Evolutionary conservation across 1,140 invertebrate species (phyloP).

Genomic region (Lordiphosa clarofinis): DNA sequence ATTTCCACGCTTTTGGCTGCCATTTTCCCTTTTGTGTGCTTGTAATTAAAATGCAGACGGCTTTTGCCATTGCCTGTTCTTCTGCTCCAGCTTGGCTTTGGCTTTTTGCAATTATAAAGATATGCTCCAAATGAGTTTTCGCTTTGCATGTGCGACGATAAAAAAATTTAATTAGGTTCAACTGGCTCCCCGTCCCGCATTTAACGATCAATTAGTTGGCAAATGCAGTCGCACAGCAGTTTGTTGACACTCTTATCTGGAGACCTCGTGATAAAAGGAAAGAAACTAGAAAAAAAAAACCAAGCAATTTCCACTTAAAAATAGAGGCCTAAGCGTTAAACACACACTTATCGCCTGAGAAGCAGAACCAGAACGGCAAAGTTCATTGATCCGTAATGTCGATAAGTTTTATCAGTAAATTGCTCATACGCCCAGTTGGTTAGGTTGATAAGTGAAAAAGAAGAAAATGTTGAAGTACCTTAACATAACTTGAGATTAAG

Average conservation of each 20-base stretch:
- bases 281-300: constrained; percentile 1
- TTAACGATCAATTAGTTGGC: constrained; percentile 59
- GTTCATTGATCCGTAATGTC: constrained; percentile 63
- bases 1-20: constrained; percentile 39
- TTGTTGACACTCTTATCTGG: constrained; percentile 51
- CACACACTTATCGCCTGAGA: constrained; percentile 32
- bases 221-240: constrained; percentile 34
- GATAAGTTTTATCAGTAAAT: constrained; percentile 48
- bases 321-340: constrained; percentile 32
- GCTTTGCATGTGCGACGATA: constrained; percentile 38
- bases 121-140: constrained; percentile 61
- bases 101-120: constrained; percentile 66
- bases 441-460: constrained; percentile 10
- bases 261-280: constrained; percentile 1
- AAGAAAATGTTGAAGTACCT: constrained; percentile 19
- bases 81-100: constrained; percentile 9
- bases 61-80: constrained; percentile 32
- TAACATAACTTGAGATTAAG: constrained; percentile 56
- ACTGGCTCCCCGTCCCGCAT: constrained; percentile 26
- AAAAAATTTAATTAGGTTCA: constrained; percentile 71
- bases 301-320: constrained; percentile 31
- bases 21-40: constrained; percentile 30
- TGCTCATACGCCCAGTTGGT: constrained; percentile 56
- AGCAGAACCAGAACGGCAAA: constrained; percentile 34
- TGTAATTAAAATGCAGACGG: constrained; percentile 76